A percentile compares a stretch with the other conserved stretches of the same genome.
These are phyloP conservation scores for Callipepla californica DNA, from an alignment of 2,113 vertebrate genomes.

Conservation along the genomic window DNA sequence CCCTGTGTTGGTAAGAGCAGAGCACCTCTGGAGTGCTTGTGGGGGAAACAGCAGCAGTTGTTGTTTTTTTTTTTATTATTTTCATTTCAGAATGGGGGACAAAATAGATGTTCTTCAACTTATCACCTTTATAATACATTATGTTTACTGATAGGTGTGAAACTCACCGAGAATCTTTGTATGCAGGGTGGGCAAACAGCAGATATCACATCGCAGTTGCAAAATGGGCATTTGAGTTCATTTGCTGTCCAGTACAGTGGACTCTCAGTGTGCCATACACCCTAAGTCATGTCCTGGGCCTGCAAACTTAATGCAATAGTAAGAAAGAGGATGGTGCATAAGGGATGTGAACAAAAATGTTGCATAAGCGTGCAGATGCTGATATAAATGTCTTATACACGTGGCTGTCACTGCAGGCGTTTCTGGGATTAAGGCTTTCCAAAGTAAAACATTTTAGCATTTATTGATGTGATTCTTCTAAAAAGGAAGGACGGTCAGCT, in stretches of 20 bases:
- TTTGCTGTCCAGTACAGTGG: background rate
- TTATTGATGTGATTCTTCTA: slow-evolving; percentile 12
- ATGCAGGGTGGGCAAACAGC: background rate
- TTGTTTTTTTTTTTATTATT: background rate
- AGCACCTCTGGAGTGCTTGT: rapidly evolving
- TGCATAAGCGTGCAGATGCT: slow-evolving; percentile 25
- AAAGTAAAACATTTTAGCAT: slow-evolving; percentile 23
- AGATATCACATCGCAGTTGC: background rate
- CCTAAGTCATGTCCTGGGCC: background rate
- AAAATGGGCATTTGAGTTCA: background rate
- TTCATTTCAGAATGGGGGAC: background rate
- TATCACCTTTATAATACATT: background rate
- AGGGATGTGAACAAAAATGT: background rate
- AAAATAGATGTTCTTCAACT: background rate
- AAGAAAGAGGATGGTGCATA: background rate
- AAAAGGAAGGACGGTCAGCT: slow-evolving; percentile 17
- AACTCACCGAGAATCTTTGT: background rate
- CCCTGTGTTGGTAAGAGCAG: background rate
- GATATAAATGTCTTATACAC: background rate
- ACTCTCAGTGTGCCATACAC: rapidly evolving
- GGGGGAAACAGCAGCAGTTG: background rate
- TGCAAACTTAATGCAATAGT: background rate
- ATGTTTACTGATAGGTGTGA: background rate
- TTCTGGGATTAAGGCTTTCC: slow-evolving; percentile 39
- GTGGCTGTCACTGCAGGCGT: slow-evolving; percentile 24